phyloP scores from a whole-genome alignment of 2,113 vertebrate genomes.

The Silurus glanis region DNA sequence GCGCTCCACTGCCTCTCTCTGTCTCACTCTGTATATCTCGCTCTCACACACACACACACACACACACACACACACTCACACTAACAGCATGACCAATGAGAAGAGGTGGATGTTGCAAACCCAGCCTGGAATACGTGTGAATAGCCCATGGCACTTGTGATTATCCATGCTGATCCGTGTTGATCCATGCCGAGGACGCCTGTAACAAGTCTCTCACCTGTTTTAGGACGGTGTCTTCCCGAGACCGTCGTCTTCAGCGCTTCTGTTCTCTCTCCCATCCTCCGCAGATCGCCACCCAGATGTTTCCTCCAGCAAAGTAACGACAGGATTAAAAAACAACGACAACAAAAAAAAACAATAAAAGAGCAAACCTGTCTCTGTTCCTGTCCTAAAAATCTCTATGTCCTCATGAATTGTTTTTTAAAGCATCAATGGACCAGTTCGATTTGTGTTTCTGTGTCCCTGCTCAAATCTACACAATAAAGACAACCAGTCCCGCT shows the following conservation, averaged over 20 bases:
- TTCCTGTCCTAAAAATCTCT: not conserved
- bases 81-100: not conserved
- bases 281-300: constrained; percentile 50
- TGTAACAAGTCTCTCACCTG: constrained; percentile 64
- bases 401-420: not conserved
- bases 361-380: not conserved
- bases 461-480: not conserved
- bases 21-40: not conserved
- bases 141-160: not conserved
- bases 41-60: not conserved
- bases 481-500: not conserved
- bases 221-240: constrained; percentile 66
- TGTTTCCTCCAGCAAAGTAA: not conserved
- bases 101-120: constrained; percentile 3
- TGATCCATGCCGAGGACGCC: not conserved
- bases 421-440: not conserved
- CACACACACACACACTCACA: not conserved
- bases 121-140: not conserved
- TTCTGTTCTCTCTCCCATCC: constrained; percentile 72
- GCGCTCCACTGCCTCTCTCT: not conserved
- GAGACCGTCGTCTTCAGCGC: constrained; percentile 69
- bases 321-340: not conserved
- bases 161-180: not conserved
- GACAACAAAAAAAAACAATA: too few relatives aligned
- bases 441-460: not conserved